Percentiles rank a stretch among this genome's conserved stretches.
These are phyloP conservation scores for Xyrichtys novacula DNA, from an alignment of 2,797 vertebrate genomes.

Conservation along the genomic window DNA sequence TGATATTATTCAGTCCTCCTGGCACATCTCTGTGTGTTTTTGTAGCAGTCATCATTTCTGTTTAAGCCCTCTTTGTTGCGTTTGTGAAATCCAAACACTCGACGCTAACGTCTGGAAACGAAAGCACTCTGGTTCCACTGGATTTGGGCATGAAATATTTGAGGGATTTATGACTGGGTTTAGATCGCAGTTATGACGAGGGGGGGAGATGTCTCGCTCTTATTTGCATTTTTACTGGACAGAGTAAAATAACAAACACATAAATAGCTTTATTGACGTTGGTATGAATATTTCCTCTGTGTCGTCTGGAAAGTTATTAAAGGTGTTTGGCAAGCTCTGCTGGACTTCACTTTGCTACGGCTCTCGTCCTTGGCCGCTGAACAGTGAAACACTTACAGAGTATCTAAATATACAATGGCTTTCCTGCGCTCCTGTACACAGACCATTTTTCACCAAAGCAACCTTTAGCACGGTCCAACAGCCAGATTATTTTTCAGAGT, in stretches of 20 bases:
- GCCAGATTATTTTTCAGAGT: neutral
- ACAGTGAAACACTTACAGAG: constrained; percentile 9
- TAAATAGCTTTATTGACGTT: constrained; percentile 30
- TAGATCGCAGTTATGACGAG: constrained; percentile 23
- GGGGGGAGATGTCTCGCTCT: constrained; percentile 26
- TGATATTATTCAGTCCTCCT: constrained; percentile 69
- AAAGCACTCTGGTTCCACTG: constrained; percentile 49
- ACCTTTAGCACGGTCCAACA: neutral
- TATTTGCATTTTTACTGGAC: constrained; percentile 42
- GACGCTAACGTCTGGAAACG: constrained; percentile 61
- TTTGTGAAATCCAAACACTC: constrained; percentile 69
- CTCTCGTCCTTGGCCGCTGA: constrained; percentile 8
- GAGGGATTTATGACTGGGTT: constrained; percentile 50
- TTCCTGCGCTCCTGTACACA: neutral
- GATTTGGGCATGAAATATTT: constrained; percentile 33
- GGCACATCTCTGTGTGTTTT: constrained; percentile 65
- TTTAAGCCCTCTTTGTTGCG: constrained; percentile 71
- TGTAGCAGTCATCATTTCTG: constrained; percentile 75
- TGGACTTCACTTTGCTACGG: constrained; percentile 12
- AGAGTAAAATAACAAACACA: constrained; percentile 22
- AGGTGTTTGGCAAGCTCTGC: constrained; percentile 15
- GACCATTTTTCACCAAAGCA: neutral
- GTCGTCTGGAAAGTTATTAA: constrained; percentile 23
- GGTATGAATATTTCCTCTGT: constrained; percentile 19
- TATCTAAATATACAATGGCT: constrained; percentile 9